Conservation (phyloP, 2,113 vertebrate genomes). For the Ceyx melanurus region DNA sequence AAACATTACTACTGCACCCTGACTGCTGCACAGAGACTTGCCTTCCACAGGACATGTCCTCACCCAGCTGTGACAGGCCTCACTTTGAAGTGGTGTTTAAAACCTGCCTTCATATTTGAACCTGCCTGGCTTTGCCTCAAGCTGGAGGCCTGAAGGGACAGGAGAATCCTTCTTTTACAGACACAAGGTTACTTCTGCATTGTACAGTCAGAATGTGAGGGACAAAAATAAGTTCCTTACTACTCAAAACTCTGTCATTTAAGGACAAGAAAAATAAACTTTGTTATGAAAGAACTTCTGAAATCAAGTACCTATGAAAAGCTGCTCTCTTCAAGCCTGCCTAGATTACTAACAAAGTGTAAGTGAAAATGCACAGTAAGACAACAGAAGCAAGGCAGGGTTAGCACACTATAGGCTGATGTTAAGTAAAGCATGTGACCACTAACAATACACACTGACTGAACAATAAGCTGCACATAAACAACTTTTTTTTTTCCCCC, state of each 20-base stretch:
- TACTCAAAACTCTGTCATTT: neutral
- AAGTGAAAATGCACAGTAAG: neutral
- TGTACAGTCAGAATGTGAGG: neutral
- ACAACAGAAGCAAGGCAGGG: neutral
- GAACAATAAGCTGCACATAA: neutral
- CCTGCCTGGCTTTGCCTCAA: neutral
- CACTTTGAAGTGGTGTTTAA: rapidly evolving
- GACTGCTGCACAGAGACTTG: neutral
- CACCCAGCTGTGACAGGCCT: rapidly evolving
- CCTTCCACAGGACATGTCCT: rapidly evolving
- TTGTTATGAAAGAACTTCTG: neutral
- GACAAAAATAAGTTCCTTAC: neutral
- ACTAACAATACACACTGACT: neutral
- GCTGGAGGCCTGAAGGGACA: neutral
- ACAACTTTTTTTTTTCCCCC: rapidly evolving
- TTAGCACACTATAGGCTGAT: neutral
- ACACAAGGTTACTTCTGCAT: neutral
- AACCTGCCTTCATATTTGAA: neutral
- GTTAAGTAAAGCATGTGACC: neutral
- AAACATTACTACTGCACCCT: rapidly evolving
- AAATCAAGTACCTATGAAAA: slow-evolving; percentile 14
- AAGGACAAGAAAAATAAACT: neutral
- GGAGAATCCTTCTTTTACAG: neutral
- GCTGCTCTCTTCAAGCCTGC: neutral
- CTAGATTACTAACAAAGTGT: neutral